Evolutionary conservation across 2,113 vertebrate genomes (phyloP), one percentile per base, ranked within the genome.

Genomic region (Lathamus discolor): DNA sequence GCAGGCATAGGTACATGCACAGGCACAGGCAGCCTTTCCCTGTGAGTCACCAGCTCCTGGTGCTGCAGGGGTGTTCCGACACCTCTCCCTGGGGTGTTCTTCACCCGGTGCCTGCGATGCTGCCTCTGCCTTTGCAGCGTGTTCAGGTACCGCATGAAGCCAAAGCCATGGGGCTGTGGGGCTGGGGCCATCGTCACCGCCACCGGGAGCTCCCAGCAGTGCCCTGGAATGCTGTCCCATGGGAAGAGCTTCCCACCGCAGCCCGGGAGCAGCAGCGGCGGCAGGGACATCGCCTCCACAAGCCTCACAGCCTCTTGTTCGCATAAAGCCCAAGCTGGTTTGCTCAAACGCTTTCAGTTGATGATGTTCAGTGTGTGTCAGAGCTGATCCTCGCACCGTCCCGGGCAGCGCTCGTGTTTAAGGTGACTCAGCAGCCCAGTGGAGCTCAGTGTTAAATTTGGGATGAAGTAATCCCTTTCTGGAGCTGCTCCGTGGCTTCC

Each of bases 111-210:
- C 62, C 88, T 31, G 61, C 2, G 0, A 11, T 27, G 73, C 82
- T 74, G 59, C 70, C 78, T 8, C 39, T 1, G 0, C 51, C 76
- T 18, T 39, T 0, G 0, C 49, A 1, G 2, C 1, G 4, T 1
- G 35, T 41, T 62, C 0, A 2, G 59, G 64, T 7, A 5, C 28
- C 2, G 1, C 70, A 54, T 11, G 7, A 5, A 31, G 57, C 78
- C 28, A 35, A 33, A 39, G 63, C n/a, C 2, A 3, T 17, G 54
- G 41, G 3, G 6, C 27, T 37, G 43, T 4, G 9, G 51, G 1
- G 11, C 46, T 10, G 78, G 7, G 64, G 23, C 17, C 70, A 5
- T 3, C 3, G 1, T 13, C 20, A 15, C 5, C 48, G 37, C 8
- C 39, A 13, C 54, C 8, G 1, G 11, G 72, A 37, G 18, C n/a